Conservation (phyloP, 2,888 invertebrate genomes). For the Hipparchia semele region DNA sequence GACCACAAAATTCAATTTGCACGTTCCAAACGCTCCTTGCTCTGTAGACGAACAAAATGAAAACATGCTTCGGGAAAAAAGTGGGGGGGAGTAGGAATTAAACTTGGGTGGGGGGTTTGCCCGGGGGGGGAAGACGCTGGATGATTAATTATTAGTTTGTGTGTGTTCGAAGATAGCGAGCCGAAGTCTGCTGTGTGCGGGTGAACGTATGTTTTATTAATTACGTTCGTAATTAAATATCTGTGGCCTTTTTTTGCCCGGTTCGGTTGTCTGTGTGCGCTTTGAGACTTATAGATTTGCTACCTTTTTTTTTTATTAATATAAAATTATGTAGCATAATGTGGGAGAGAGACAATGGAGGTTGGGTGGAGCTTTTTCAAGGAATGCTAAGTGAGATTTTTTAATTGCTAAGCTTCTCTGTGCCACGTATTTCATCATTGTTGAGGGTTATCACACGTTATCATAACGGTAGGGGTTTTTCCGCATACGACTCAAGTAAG, state of each 20-base stretch:
- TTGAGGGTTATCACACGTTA: no score
- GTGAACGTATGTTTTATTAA: conserved; percentile 46
- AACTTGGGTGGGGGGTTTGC: conserved; percentile 61
- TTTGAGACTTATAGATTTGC: neutral
- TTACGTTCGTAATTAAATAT: conserved; percentile 42
- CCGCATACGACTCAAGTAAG: neutral
- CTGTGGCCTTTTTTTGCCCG: conserved; percentile 27
- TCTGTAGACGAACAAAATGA: conserved; percentile 75
- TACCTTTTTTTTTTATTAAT: neutral
- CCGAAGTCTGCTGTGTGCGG: conserved; percentile 40
- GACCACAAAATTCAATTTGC: conserved; percentile 82
- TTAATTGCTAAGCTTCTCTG: no score
- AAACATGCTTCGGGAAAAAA: conserved; percentile 74
- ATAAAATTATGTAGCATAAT: neutral
- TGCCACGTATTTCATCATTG: no score
- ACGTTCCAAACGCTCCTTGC: conserved; percentile 54
- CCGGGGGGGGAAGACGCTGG: conserved; percentile 65
- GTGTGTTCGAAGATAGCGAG: conserved; percentile 73
- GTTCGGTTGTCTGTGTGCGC: conserved; percentile 19
- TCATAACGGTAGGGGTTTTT: neutral
- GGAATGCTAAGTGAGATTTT: no score
- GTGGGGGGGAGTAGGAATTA: conserved; percentile 73
- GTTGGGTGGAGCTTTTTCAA: neutral
- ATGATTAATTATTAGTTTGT: conserved; percentile 83
- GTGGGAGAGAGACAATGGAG: neutral